Percentiles rank a stretch among this genome's conserved stretches.
phyloP scores from a whole-genome alignment of 1,140 invertebrate genomes.

The Meloidogyne hapla region DNA sequence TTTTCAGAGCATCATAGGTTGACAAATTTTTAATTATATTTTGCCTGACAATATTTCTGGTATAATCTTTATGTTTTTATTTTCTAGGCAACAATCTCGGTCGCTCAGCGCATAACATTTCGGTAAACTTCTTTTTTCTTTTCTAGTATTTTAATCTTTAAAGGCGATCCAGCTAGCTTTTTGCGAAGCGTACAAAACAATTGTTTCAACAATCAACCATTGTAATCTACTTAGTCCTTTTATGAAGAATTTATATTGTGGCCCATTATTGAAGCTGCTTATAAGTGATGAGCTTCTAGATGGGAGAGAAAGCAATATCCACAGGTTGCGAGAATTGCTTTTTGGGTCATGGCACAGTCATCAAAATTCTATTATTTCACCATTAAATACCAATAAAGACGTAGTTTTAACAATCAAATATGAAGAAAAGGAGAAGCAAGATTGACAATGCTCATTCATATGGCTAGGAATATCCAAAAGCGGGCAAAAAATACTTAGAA shows the following conservation, averaged over 20 bases:
- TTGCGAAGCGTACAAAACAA: slow-evolving; percentile 18
- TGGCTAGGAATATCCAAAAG: neutral
- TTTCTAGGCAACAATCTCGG: slow-evolving; percentile 51
- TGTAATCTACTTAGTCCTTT: slow-evolving; percentile 15
- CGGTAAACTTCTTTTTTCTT: slow-evolving; percentile 23
- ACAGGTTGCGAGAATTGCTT: neutral
- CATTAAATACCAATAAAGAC: neutral
- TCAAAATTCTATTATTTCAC: neutral
- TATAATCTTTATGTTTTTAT: neutral
- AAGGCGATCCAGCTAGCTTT: slow-evolving; percentile 30
- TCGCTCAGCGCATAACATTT: slow-evolving; percentile 35
- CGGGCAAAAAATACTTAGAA: neutral
- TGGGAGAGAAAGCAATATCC: neutral
- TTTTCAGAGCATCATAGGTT: neutral
- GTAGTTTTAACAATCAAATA: neutral
- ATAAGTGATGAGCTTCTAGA: slow-evolving; percentile 1
- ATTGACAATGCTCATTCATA: neutral
- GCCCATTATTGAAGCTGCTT: slow-evolving; percentile 35
- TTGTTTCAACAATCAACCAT: slow-evolving; percentile 10
- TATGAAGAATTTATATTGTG: slow-evolving; percentile 23
- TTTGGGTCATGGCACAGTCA: neutral
- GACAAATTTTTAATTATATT: too few species aligned
- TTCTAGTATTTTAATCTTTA: neutral
- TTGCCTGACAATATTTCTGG: too few species aligned
- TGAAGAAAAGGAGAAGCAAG: neutral